Conservation (phyloP, 2,888 invertebrate genomes). For the Melanostoma mellinum region DNA sequence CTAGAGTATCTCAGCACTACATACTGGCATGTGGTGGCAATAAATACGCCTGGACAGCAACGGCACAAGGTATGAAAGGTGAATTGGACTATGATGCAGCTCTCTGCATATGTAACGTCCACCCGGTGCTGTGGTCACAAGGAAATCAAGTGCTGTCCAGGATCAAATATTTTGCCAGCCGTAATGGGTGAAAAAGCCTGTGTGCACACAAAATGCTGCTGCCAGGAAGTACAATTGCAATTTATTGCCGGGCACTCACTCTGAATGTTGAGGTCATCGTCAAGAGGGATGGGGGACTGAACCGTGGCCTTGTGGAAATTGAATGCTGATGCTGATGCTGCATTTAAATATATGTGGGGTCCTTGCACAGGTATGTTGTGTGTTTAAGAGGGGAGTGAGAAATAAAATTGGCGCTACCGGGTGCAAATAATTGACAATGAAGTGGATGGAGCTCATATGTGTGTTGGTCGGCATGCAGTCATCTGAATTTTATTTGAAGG, state of each 20-base stretch:
- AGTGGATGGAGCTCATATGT: conserved; percentile 36
- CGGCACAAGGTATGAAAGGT: conserved; percentile 67
- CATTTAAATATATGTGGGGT: conserved; percentile 31
- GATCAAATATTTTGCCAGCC: conserved; percentile 71
- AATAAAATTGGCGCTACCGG: conserved; percentile 70
- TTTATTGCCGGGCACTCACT: conserved; percentile 68
- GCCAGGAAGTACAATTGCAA: conserved; percentile 72
- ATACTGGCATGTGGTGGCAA: conserved; percentile 67
- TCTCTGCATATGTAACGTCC: conserved; percentile 57
- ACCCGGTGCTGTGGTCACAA: conserved; percentile 71
- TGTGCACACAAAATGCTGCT: conserved; percentile 61
- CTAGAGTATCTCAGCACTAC: conserved; percentile 20
- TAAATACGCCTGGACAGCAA: conserved; percentile 65
- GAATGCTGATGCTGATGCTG: conserved; percentile 71
- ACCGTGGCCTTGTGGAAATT: conserved; percentile 54
- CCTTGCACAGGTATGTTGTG: conserved; percentile 59
- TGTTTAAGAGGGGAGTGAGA: conserved; percentile 1
- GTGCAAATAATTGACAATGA: conserved; percentile 71
- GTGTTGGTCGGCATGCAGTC: conserved; percentile 56
- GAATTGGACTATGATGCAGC: conserved; percentile 60
- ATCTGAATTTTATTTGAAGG: conserved; percentile 70
- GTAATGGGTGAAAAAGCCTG: conserved; percentile 66
- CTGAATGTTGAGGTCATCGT: conserved; percentile 55
- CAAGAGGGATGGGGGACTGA: conserved; percentile 14
- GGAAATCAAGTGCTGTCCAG: conserved; percentile 73